A percentile compares a stretch with the other conserved stretches of the same genome.
phyloP scores from a whole-genome alignment of 2,797 vertebrate genomes.

The Trachops cirrhosus region DNA sequence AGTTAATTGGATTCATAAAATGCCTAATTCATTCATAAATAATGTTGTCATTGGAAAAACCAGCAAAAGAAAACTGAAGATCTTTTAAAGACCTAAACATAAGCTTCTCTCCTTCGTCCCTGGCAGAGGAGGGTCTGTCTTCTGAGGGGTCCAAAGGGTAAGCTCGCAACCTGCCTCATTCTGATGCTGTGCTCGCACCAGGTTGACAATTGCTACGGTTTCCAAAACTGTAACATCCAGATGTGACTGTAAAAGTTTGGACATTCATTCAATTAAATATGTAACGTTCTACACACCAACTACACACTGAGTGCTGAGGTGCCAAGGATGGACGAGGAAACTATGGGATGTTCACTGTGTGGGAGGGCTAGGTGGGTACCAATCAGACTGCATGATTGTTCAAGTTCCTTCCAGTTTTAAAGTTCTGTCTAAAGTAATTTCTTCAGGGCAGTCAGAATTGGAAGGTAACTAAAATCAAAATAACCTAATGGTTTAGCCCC shows the following conservation, averaged over 20 bases:
- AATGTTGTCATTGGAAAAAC: neutral
- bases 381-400: neutral
- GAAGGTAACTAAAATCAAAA: neutral
- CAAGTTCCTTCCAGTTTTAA: neutral
- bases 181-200: neutral
- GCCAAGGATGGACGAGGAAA: neutral
- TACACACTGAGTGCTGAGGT: accelerated
- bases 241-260: neutral
- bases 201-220: neutral
- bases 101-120: neutral
- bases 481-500: neutral
- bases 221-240: neutral
- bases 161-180: neutral
- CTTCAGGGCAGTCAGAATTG: neutral
- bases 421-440: neutral
- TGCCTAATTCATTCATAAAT: neutral
- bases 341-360: neutral
- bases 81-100: neutral
- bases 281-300: neutral
- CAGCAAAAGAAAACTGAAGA: neutral
- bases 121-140: neutral
- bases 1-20: neutral
- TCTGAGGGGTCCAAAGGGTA: neutral
- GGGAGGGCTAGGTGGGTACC: neutral
- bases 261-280: neutral